Evolutionary conservation across 2,113 vertebrate genomes (phyloP).

Genomic region (Coryphaenoides rupestris): DNA sequence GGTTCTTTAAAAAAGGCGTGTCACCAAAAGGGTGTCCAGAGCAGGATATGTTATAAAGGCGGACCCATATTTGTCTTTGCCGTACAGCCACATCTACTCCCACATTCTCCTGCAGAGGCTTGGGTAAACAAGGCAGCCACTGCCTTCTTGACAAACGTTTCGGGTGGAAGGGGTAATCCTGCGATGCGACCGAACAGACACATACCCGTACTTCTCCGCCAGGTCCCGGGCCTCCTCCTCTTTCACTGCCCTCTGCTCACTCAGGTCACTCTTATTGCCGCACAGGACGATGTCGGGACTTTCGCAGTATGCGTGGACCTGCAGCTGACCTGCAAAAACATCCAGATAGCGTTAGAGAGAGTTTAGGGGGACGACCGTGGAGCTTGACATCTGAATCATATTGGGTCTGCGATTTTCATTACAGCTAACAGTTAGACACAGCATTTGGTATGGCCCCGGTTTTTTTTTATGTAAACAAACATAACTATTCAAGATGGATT

Average conservation of each 20-base stretch:
- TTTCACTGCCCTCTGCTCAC: conserved; percentile 85
- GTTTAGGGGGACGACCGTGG: no score
- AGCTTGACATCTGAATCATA: no score
- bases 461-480: no score
- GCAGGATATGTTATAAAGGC: conserved; percentile 47
- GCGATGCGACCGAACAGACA: conserved; percentile 28
- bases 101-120: conserved; percentile 35
- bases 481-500: no score
- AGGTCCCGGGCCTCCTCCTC: conserved; percentile 86
- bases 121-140: conserved; percentile 61
- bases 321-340: conserved; percentile 83
- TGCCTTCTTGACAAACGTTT: conserved; percentile 68
- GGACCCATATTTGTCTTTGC: conserved; percentile 66
- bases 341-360: no score
- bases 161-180: conserved; percentile 51
- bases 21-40: conserved; percentile 9
- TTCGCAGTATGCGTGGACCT: conserved; percentile 94
- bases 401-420: no score
- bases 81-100: conserved; percentile 32
- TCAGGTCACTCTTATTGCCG: conserved; percentile 93
- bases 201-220: conserved; percentile 93
- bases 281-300: conserved; percentile 94
- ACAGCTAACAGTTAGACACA: no score
- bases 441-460: no score
- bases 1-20: conserved; percentile 37